A percentile compares a stretch with the other conserved stretches of the same genome.
phyloP scores from a whole-genome alignment of 1,140 invertebrate genomes.

The Bathynomus jamesi region DNA sequence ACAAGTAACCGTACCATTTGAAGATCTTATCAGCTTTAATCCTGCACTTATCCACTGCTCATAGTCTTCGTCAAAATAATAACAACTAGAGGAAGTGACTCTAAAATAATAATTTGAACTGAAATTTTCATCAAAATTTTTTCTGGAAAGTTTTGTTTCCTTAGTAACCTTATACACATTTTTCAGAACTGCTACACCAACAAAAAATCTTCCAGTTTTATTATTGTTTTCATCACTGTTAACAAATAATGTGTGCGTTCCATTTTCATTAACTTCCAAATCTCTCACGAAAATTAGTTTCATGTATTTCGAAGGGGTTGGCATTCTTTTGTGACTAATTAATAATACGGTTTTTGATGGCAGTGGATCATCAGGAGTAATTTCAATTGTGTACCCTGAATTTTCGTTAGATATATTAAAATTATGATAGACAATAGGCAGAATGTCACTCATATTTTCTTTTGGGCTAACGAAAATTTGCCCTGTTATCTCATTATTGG shows the following conservation, averaged over 20 bases:
- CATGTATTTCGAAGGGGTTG: conserved; percentile 14
- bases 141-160: neutral
- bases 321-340: conserved; percentile 10
- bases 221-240: conserved; percentile 7
- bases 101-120: conserved; percentile 12
- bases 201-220: conserved; percentile 19
- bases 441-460: neutral
- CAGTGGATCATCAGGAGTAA: neutral
- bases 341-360: conserved; percentile 6
- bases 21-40: neutral
- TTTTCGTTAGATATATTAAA: conserved; percentile 9
- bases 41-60: conserved; percentile 5
- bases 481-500: conserved; percentile 1
- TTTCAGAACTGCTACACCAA: conserved; percentile 14
- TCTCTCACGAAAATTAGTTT: neutral
- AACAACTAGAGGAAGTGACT: conserved; percentile 15
- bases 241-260: neutral
- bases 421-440: conserved; percentile 10
- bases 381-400: conserved; percentile 13
- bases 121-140: conserved; percentile 6
- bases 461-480: neutral
- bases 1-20: conserved; percentile 41
- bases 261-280: conserved; percentile 11
- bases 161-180: neutral
- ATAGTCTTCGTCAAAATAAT: conserved; percentile 14